A percentile compares a stretch with the other conserved stretches of the same genome.
Evolutionary conservation across 1,140 invertebrate species (phyloP).

Genomic region (Piezodorus guildinii): DNA sequence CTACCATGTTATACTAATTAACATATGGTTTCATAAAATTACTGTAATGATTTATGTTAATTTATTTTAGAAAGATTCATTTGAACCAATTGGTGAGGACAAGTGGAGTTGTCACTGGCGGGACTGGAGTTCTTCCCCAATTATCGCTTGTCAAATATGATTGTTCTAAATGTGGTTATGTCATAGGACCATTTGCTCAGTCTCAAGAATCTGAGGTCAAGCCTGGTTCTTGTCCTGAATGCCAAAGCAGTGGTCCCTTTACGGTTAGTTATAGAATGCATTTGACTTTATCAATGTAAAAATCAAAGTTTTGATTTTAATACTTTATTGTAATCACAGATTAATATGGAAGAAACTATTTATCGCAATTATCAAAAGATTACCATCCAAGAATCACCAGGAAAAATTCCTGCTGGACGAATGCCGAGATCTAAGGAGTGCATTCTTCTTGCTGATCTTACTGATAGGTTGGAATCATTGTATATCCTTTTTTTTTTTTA

Average conservation of each 20-base stretch:
- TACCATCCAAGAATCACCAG: conserved; percentile 93
- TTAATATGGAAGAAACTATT: conserved; percentile 91
- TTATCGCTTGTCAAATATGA: conserved; percentile 93
- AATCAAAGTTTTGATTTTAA: not conserved
- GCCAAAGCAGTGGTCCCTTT: conserved; percentile 94
- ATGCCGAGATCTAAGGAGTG: conserved; percentile 97
- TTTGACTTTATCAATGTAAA: not conserved
- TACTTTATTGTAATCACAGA: conserved; percentile 37
- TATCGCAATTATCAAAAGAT: conserved; percentile 98
- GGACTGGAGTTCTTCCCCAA: conserved; percentile 92
- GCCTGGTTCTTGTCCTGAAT: conserved; percentile 93
- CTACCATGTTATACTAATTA: no score
- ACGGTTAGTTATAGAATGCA: conserved; percentile 68
- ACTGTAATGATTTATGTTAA: no score
- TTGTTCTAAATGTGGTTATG: conserved; percentile 89
- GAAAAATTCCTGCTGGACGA: conserved; percentile 84
- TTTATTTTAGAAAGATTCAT: conserved; percentile 70
- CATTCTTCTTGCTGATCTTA: conserved; percentile 87
- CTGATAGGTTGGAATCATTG: conserved; percentile 67
- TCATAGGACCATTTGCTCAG: conserved; percentile 93
- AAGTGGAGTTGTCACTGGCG: conserved; percentile 87
- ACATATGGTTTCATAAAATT: no score
- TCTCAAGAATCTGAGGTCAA: conserved; percentile 86
- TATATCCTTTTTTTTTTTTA: not conserved
- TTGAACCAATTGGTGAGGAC: conserved; percentile 91